Base-by-base conservation (phyloP, 2,888 invertebrate species). In the Erebia palarica region DNA sequence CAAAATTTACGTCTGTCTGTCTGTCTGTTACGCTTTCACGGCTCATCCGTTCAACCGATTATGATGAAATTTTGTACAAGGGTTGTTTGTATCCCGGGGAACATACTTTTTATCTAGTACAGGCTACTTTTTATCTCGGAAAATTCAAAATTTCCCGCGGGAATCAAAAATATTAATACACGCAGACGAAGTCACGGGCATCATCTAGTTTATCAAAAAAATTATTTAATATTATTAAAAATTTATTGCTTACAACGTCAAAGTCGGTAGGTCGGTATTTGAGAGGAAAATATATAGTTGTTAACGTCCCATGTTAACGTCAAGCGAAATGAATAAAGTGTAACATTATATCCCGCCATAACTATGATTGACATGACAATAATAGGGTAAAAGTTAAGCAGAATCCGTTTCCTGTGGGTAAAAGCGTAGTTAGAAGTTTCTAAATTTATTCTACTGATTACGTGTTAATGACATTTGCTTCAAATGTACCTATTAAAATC, bases 331-430 rank as follows among this genome's bases (percentile, higher is more conserved):
- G 27, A n/a, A 49, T 64, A 51, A 27, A 49, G 27, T 27, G 63
- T 49, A 27, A 51, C 49, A 42, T 49, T 13, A 64, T 64, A 64
- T 51, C 27, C 27, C 49, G n/a, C 42, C 49, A 1, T 27, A 21
- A 27, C 63, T 64, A 51, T 64, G 63, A 64, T 49, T 64, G 63
- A 64, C 63, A 63, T 49, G n/a, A 51, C 49, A 64, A 51, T 64
- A 64, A 36, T 36, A 36, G 36, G 36, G 36, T 36, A 36, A 36
- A 36, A 36, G 36, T 7, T 36, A 36, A 36, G 36, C 36, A 36
- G 7, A 36, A 36, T 36, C 36, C 36, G 36, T 36, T 36, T 36
- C 36, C 36, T 36, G 36, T 36, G 63, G 9, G 13, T 47, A 51
- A 64, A 27, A 7, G 27, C 49, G 21, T 16, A 49, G 59, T n/a